Evolutionary conservation across 2,888 invertebrate genomes (phyloP), one percentile per base, ranked within the genome.

Genomic region (Ectemnius lituratus): DNA sequence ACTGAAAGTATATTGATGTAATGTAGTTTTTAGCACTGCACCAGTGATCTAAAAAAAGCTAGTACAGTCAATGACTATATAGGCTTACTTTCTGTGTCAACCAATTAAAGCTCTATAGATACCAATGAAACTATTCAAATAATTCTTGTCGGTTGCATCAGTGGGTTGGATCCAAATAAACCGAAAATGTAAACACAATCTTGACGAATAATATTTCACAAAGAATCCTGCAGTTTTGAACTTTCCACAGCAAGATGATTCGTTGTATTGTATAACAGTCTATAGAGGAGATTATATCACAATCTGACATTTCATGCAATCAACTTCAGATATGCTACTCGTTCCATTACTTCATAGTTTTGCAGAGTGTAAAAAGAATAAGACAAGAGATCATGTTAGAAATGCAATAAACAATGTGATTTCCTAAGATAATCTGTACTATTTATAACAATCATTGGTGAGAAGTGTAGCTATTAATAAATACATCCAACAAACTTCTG

Each of bases 11-110:
- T 11, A 66, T 59, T n/a, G 23, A 59, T 58, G 57, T 18, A 57
- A 27, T 37, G 37, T 56, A 56, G 57, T 57, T 64, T 57, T 56
- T 16, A 27, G 28, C 28, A 65, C 28, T 58, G 28, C 60, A 65
- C 56, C 23, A 16, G 27, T 28, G 59, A 23, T 70, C 52, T 64
- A 47, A 70, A 70, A 60, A 64, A 63, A 69, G 49, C 13, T 28
- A 37, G 20, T 59, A 27, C 20, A 49, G 45, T 58, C 27, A 59
- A 67, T 37, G 8, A 37, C 57, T 69, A 46, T 61, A 64, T 28
- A 14, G 45, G 45, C 64, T n/a, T 62, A 68, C 46, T 67, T 63
- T 18, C 18, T 46, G 47, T 23, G 52, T 60, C 67, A 56, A 23
- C 45, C n/a, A 67, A 60, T 56, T 56, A n/a, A 63, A 63, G 23